Conservation (phyloP, 2,797 vertebrate genomes). For the Xenops minutus region DNA sequence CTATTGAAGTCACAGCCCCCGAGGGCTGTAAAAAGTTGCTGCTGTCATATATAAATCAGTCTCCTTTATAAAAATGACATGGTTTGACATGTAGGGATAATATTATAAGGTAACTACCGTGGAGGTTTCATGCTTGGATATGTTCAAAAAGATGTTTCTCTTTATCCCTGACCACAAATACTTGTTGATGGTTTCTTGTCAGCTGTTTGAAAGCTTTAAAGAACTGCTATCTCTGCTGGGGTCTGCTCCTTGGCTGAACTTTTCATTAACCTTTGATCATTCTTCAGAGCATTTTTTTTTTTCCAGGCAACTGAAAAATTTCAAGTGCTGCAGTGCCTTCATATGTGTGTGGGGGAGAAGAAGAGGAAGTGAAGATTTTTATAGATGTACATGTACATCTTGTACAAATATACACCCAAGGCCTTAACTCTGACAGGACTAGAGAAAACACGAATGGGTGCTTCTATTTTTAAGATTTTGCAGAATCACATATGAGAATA, state of each 20-base stretch:
- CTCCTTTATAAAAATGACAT: slow-evolving; percentile 40
- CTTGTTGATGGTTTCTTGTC: slow-evolving; percentile 59
- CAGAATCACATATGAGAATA: not conserved
- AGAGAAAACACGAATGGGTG: not conserved
- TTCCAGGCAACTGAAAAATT: not conserved
- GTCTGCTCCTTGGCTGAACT: slow-evolving; percentile 52
- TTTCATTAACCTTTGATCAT: slow-evolving; percentile 55
- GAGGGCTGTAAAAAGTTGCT: slow-evolving; percentile 34
- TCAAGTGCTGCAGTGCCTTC: not conserved
- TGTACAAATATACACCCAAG: not conserved
- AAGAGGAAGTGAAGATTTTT: slow-evolving; percentile 21
- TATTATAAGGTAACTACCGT: slow-evolving; percentile 33
- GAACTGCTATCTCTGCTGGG: slow-evolving; percentile 29
- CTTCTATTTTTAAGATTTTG: not conserved
- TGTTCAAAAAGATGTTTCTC: slow-evolving; percentile 61
- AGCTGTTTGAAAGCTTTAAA: slow-evolving; percentile 51
- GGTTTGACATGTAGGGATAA: slow-evolving; percentile 33
- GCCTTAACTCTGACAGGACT: not conserved
- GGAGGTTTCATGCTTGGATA: slow-evolving; percentile 51
- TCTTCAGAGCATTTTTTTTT: not conserved
- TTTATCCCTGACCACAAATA: slow-evolving; percentile 61
- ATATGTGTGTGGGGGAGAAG: not conserved
- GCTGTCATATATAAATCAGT: slow-evolving; percentile 49
- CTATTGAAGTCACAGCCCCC: slow-evolving; percentile 22
- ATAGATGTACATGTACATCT: not conserved